A percentile compares a stretch with the other conserved stretches of the same genome.
These are phyloP conservation scores for Scolanthus callimorphus DNA, from an alignment of 92 coral and sea anemone species.

Conservation along the genomic window DNA sequence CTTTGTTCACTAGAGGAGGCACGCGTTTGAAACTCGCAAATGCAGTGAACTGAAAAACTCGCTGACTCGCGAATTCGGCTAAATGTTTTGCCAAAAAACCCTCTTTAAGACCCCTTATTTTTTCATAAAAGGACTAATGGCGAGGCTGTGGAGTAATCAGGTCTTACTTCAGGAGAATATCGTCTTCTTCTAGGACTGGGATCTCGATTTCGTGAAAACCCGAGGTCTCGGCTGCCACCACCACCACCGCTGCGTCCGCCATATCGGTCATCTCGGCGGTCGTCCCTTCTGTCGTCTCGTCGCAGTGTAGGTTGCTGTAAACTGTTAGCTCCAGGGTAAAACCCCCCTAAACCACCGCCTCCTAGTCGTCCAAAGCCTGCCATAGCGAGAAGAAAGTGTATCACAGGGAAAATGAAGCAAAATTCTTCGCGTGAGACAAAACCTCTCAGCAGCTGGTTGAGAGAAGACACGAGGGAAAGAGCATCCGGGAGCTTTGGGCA, in stretches of 20 bases:
- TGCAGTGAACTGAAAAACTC: no score
- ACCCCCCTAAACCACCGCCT: conserved; percentile 22
- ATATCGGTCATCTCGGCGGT: conserved; percentile 23
- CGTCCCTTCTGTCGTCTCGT: conserved; percentile 16
- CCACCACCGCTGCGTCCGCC: conserved; percentile 6
- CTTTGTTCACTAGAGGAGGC: no score
- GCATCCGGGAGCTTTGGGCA: neutral
- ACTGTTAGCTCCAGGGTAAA: conserved; percentile 8
- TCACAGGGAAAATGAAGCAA: neutral
- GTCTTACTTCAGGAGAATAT: conserved; percentile 52
- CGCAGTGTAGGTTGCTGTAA: neutral
- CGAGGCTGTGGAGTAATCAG: no score
- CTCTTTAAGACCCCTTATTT: no score
- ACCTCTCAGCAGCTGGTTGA: no score
- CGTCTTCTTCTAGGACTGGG: conserved; percentile 25
- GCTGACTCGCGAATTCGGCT: no score
- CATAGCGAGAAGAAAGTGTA: conserved; percentile 9
- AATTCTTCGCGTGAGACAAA: neutral
- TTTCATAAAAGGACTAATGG: no score
- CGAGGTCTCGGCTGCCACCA: no score
- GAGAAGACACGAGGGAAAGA: neutral
- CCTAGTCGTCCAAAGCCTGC: conserved; percentile 36
- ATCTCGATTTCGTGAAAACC: conserved; percentile 3
- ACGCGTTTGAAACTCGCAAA: no score
- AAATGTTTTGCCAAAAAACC: no score